Conservation (phyloP, 1,140 invertebrate species). For the Lineus longissimus region DNA sequence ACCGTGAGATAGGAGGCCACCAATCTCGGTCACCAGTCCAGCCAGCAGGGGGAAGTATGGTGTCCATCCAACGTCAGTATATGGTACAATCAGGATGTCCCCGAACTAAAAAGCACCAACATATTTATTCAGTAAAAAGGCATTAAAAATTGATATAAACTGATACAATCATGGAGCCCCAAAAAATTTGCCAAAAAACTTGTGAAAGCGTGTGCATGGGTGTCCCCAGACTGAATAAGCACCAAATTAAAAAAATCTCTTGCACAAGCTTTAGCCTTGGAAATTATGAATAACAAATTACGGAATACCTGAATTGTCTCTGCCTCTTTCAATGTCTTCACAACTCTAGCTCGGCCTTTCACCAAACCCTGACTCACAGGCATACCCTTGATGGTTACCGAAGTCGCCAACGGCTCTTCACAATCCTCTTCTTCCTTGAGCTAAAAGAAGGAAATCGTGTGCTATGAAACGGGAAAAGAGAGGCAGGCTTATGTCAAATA, state of each 20-base stretch:
- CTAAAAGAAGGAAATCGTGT: too few species aligned
- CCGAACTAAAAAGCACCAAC: slow-evolving; percentile 54
- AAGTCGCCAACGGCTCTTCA: slow-evolving; percentile 14
- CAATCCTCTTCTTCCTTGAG: slow-evolving; percentile 8
- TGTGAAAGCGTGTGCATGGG: too few species aligned
- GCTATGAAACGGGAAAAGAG: too few species aligned
- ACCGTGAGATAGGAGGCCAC: slow-evolving; percentile 80
- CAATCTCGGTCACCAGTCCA: slow-evolving; percentile 79
- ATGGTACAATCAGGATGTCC: slow-evolving; percentile 74
- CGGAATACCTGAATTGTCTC: slow-evolving; percentile 44
- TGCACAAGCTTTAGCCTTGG: too few species aligned
- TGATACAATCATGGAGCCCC: neutral
- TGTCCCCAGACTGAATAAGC: too few species aligned
- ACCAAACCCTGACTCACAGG: slow-evolving; percentile 68
- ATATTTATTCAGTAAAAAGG: too few species aligned
- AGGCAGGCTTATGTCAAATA: too few species aligned
- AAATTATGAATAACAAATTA: neutral
- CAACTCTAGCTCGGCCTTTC: slow-evolving; percentile 67
- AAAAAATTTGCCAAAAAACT: too few species aligned
- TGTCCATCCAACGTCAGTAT: slow-evolving; percentile 82
- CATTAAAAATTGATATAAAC: neutral
- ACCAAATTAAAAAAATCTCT: too few species aligned
- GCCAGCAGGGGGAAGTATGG: slow-evolving; percentile 78
- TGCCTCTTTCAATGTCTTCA: slow-evolving; percentile 54
- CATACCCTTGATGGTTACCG: slow-evolving; percentile 56